Conservation (phyloP, 2,113 vertebrate genomes). For the Platycercus adscitus region DNA sequence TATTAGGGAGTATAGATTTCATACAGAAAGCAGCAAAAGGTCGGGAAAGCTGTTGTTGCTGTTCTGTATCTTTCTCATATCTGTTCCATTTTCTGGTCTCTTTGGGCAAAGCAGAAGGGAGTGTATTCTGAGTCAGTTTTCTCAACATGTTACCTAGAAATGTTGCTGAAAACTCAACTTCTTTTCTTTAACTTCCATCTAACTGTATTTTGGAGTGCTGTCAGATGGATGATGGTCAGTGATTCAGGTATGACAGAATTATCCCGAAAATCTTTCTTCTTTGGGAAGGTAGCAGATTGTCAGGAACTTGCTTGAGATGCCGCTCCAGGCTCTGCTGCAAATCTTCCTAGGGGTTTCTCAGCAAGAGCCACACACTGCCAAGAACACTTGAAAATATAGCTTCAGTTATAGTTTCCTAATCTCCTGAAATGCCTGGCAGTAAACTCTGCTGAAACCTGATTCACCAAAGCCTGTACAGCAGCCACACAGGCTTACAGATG, state of each 20-base stretch:
- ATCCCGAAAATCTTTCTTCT: neutral
- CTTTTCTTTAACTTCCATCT: neutral
- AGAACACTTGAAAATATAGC: neutral
- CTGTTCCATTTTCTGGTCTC: neutral
- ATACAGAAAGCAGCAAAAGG: neutral
- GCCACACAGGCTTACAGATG: neutral
- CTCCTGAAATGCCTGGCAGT: neutral
- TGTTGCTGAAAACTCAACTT: neutral
- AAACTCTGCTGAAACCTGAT: neutral
- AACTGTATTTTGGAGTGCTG: neutral
- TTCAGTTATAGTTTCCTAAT: neutral
- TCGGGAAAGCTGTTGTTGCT: neutral
- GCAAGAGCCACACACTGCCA: neutral
- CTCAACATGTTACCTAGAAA: neutral
- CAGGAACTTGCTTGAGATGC: neutral
- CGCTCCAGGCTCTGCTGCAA: neutral
- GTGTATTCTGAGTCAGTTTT: neutral
- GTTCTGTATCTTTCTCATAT: neutral
- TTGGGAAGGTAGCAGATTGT: neutral
- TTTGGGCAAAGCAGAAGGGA: neutral
- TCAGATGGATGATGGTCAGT: neutral
- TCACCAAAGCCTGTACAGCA: neutral
- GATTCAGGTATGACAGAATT: neutral
- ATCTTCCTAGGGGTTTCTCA: neutral
- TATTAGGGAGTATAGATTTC: neutral